phyloP scores from a whole-genome alignment of 2,797 vertebrate species.

The Squalus acanthias region DNA sequence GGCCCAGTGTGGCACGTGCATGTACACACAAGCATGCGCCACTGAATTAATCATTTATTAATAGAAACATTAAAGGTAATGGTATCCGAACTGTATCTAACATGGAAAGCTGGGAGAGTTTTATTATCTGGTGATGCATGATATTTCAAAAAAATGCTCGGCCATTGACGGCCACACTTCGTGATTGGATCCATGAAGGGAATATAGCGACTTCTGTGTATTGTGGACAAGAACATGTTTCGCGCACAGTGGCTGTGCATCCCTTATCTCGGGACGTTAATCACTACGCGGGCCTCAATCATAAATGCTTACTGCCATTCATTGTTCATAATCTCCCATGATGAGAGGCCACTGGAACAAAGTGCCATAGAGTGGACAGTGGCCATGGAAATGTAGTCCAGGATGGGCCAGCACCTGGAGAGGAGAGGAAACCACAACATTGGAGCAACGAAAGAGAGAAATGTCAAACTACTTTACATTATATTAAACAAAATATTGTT shows the following conservation, averaged over 20 bases:
- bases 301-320: not conserved
- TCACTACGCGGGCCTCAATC: too few species aligned
- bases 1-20: not conserved
- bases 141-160: not conserved
- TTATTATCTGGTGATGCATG: not conserved
- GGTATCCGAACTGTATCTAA: not conserved
- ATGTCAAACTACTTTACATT: not conserved
- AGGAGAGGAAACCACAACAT: not conserved
- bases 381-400: not conserved
- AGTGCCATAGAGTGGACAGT: not conserved
- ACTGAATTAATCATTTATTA: not conserved
- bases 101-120: not conserved
- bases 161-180: not conserved
- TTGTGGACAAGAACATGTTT: not conserved
- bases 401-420: not conserved
- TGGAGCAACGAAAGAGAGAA: not conserved
- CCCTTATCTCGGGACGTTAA: too few species aligned
- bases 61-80: not conserved
- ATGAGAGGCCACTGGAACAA: not conserved
- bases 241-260: not conserved
- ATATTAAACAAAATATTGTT: slow-evolving; percentile 28
- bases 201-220: not conserved
- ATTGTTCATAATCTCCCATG: too few species aligned
- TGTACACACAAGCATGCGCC: not conserved
- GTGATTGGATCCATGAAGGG: not conserved